Percentiles rank a stretch among this genome's conserved stretches.
phyloP scores from a whole-genome alignment of 2,113 vertebrate species.

The Aegotheles bennettii region DNA sequence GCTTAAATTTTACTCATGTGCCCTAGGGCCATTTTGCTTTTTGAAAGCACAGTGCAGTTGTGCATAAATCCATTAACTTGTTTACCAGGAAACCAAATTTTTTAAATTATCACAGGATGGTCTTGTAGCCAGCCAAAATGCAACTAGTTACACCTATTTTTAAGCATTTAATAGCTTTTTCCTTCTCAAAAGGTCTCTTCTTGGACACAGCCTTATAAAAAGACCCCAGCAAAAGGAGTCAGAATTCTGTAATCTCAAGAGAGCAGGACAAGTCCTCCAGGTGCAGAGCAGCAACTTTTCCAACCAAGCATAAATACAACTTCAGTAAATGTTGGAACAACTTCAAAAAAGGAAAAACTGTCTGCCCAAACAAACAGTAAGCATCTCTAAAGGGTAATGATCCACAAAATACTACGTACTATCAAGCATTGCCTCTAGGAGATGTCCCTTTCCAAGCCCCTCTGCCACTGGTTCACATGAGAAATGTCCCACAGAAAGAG shows the following conservation, averaged over 20 bases:
- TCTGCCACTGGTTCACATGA: neutral
- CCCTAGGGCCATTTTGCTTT: conserved; percentile 27
- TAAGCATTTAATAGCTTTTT: neutral
- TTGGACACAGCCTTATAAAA: neutral
- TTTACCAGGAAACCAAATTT: conserved; percentile 26
- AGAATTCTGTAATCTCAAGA: neutral
- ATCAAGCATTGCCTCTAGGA: neutral
- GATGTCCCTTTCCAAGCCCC: neutral
- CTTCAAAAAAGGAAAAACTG: neutral
- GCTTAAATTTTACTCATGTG: neutral
- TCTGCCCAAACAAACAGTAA: neutral
- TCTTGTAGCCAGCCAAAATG: neutral
- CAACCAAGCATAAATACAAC: neutral
- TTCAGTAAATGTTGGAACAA: neutral
- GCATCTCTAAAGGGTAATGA: neutral
- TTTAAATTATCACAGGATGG: neutral
- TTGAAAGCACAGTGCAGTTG: neutral
- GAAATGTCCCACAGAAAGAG: neutral
- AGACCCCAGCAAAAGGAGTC: neutral
- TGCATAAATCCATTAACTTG: conserved; percentile 25
- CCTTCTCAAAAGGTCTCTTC: neutral
- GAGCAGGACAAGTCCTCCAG: neutral
- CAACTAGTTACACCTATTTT: neutral
- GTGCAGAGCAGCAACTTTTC: neutral
- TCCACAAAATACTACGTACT: neutral